Evolutionary conservation across 2,888 invertebrate species (phyloP), one percentile per base, ranked within the genome.

Genomic region (Limnephilus rhombicus): DNA sequence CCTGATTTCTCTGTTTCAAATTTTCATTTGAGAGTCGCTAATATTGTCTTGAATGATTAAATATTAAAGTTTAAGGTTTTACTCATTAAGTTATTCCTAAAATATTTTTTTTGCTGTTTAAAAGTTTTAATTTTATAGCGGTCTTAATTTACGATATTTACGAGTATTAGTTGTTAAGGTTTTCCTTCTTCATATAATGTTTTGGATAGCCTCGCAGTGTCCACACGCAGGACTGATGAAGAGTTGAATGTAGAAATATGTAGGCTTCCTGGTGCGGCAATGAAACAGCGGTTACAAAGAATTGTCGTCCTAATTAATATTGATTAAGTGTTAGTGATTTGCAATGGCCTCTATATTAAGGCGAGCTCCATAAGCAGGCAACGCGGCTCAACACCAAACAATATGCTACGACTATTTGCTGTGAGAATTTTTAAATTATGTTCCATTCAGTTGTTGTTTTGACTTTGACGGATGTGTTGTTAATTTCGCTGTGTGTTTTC

Each of bases 401-500:
- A 68, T 24, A 68, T 7, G 5, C 53, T 5, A 53, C 53, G 53
- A 18, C 7, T 68, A 15, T 18, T 68, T 18, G 53, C 9, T 68
- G 53, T 15, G 53, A 53, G 53, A 68, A 18, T 68, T 18, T 68
- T 68, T 68, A 5, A 68, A 68, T 68, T 68, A 68, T 68, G 4
- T 68, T 18, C 1, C 18, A 18, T 15, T 68, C 53, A 68, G 53
- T 68, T 68, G 53, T 68, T 24, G 53, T 24, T 68, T 68, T 68
- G 53, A 68, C 53, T 68, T 24, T 68, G 53, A 24, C 18, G 18
- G 24, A 68, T 24, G 53, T 68, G 53, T 68, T 24, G 53, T 24
- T 68, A 68, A 68, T 68, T 68, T 5, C 18, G 18, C 53, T 34
- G 31, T 83, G 82, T 83, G 18, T 29, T 81, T 80, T 31, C 94